phyloP scores from a whole-genome alignment of 2,113 vertebrate species.

The Etheostoma cragini region DNA sequence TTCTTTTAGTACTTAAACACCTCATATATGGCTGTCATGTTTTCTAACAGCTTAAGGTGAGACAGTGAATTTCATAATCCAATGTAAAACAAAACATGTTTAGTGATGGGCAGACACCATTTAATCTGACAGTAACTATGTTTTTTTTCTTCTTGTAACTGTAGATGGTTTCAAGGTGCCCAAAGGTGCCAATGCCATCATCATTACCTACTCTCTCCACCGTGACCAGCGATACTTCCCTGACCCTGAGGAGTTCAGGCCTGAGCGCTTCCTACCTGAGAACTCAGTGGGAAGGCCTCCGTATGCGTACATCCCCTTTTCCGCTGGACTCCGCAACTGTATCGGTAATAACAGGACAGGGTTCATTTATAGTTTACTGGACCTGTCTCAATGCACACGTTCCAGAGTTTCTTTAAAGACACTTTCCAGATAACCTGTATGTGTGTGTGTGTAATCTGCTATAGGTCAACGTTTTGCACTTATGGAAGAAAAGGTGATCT shows the following conservation, averaged over 20 bases:
- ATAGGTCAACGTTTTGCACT: conserved; percentile 94
- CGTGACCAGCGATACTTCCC: conserved; percentile 90
- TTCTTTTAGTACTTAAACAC: neutral
- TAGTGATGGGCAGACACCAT: neutral
- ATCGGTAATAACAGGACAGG: conserved; percentile 86
- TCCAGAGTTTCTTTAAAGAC: neutral
- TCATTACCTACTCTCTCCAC: conserved; percentile 89
- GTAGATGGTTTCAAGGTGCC: conserved; percentile 87
- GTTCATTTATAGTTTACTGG: neutral
- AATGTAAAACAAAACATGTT: neutral
- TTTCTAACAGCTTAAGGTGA: neutral
- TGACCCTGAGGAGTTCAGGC: conserved; percentile 91
- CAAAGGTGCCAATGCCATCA: conserved; percentile 83
- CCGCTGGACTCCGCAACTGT: conserved; percentile 95
- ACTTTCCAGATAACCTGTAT: neutral
- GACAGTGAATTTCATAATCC: neutral
- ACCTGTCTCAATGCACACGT: neutral
- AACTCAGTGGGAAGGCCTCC: conserved; percentile 88
- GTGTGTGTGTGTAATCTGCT: neutral
- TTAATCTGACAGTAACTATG: neutral
- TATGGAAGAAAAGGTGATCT: conserved; percentile 93
- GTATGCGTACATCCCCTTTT: conserved; percentile 93
- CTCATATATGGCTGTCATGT: neutral
- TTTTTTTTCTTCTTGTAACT: neutral
- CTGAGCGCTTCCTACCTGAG: conserved; percentile 92